Base-by-base conservation (phyloP, 92 coral and sea anemone species). In the Actinernus sp. region DNA sequence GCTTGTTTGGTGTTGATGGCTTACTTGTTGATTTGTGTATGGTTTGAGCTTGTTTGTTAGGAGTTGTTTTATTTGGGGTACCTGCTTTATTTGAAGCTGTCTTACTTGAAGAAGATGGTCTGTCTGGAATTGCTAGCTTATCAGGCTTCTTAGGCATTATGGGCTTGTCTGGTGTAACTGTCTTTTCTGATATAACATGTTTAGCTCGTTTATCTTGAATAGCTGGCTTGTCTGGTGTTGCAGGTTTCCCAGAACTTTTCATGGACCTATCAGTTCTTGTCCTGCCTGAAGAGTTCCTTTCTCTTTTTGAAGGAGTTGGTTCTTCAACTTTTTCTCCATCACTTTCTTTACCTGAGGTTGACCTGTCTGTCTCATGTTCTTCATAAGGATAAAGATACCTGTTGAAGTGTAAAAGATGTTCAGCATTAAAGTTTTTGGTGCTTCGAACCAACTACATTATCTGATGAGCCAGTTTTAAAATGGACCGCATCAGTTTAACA, bases 351-450 rank as follows among this genome's bases (percentile, higher is more conserved):
- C 2, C 65, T 21, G 62, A 48, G 27, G 55, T 47, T 7, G 21
- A 24, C 17, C 32, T 23, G 47, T 69, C 81, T 16, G 63, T 65
- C 32, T 91, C 77, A 55, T 90, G 84, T 38, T 73, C 46, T 79
- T 94, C 98, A 58, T 72, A 94, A 9, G 96, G 84, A 46, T 89
- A 85, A 31, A 94, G 86, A 64, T 94, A 94, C 36, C 98, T 94
- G n/a, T n/a, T n/a, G n/a, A n/a, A n/a, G n/a, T n/a, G n/a, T n/a
- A n/a, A n/a, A n/a, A n/a, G n/a, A n/a, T n/a, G n/a, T n/a, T n/a
- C n/a, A n/a, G n/a, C n/a, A n/a, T n/a, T n/a, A n/a, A n/a, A n/a
- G n/a, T n/a, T n/a, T n/a, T n/a, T n/a, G n/a, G n/a, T n/a, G n/a
- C n/a, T n/a, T n/a, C n/a, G n/a, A n/a, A n/a, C n/a, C n/a, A n/a